A percentile compares a stretch with the other conserved stretches of the same genome.
Evolutionary conservation across 2,888 invertebrate genomes (phyloP).

Genomic region (Aspidiotus destructor): DNA sequence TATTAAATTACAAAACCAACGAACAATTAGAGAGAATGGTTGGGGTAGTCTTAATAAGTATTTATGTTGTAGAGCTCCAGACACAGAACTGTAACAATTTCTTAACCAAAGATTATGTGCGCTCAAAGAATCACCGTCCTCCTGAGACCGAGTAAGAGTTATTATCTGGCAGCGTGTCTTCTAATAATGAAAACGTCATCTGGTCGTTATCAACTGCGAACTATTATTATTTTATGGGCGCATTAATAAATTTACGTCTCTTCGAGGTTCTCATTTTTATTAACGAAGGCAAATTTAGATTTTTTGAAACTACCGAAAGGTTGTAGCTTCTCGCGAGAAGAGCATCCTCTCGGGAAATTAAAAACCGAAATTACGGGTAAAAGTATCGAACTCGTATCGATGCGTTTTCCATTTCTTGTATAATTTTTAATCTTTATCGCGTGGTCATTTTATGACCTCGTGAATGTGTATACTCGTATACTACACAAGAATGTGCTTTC

Average conservation of each 20-base stretch:
- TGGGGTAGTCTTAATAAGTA: too few relatives aligned
- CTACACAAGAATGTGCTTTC: too few relatives aligned
- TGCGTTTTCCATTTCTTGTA: too few relatives aligned
- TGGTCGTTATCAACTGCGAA: constrained; percentile 4
- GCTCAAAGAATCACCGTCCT: not conserved
- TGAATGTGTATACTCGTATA: too few relatives aligned
- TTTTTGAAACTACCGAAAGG: not conserved
- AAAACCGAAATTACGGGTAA: not conserved
- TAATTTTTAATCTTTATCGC: too few relatives aligned
- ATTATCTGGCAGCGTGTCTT: not conserved
- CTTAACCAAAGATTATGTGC: not conserved
- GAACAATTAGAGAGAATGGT: too few relatives aligned
- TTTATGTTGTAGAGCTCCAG: too few relatives aligned
- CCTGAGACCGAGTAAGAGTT: not conserved
- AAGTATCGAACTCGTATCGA: not conserved
- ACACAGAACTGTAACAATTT: too few relatives aligned
- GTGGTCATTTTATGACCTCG: too few relatives aligned
- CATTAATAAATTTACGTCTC: not conserved
- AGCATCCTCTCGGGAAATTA: not conserved
- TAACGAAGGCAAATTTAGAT: not conserved
- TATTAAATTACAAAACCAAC: too few relatives aligned
- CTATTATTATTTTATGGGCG: constrained; percentile 2
- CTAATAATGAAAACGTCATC: not conserved
- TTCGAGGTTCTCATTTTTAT: not conserved
- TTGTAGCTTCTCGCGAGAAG: not conserved